Evolutionary conservation across 2,888 invertebrate genomes (phyloP).

Genomic region (Noctua fimbriata): DNA sequence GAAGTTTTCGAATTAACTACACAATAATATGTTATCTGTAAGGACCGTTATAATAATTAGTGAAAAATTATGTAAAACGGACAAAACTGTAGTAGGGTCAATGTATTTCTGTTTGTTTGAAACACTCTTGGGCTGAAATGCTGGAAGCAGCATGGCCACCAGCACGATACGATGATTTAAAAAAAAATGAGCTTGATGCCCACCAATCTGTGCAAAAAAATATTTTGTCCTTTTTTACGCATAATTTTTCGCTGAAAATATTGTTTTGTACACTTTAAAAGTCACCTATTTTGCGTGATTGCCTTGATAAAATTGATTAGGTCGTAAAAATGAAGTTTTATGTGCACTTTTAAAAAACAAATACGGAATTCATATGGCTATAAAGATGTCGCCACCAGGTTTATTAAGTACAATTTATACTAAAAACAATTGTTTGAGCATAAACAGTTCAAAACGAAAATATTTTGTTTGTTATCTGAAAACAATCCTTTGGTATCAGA

Average conservation of each 20-base stretch:
- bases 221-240: neutral
- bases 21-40: neutral
- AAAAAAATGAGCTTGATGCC: neutral
- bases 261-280: neutral
- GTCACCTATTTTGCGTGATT: neutral
- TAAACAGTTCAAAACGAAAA: constrained; percentile 20
- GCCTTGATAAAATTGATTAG: neutral
- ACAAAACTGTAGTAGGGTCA: neutral
- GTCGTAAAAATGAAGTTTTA: neutral
- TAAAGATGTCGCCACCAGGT: neutral
- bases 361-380: neutral
- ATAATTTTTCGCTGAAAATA: neutral
- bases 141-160: neutral
- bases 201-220: neutral
- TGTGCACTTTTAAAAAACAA: constrained; percentile 14
- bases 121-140: neutral
- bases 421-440: constrained; percentile 20
- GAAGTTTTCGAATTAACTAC: neutral
- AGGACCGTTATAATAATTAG: neutral
- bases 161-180: too few species aligned
- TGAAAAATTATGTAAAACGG: neutral
- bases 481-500: constrained; percentile 24
- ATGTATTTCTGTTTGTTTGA: neutral
- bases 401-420: constrained; percentile 47
- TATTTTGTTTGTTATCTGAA: neutral